Percentiles rank a stretch among this genome's conserved stretches.
Conservation (phyloP, 2,888 invertebrate genomes). For the Heliconius cydno region DNA sequence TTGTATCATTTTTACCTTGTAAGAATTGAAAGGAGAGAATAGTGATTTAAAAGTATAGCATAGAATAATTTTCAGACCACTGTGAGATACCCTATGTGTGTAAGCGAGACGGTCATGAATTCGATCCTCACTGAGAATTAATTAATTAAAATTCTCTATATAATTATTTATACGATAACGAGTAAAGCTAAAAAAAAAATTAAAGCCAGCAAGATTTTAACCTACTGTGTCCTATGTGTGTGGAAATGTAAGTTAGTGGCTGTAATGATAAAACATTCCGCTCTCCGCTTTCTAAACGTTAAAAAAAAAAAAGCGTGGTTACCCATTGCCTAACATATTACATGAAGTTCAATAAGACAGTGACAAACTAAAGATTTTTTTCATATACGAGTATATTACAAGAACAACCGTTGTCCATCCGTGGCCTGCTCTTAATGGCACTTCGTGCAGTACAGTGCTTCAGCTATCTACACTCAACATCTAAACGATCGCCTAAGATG, state of each 20-base stretch:
- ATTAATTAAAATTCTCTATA: too few species aligned
- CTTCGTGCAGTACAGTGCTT: neutral
- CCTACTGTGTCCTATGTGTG: too few species aligned
- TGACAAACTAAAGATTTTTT: neutral
- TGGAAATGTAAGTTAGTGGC: neutral
- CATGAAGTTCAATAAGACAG: neutral
- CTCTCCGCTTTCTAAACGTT: too few species aligned
- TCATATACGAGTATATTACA: neutral
- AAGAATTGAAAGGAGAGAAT: neutral
- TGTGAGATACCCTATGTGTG: too few species aligned
- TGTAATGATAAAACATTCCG: too few species aligned
- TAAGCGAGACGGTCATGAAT: too few species aligned
- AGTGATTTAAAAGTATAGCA: neutral
- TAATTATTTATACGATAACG: neutral
- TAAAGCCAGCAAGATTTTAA: too few species aligned
- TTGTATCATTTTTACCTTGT: neutral
- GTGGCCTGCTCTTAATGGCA: conserved; percentile 6
- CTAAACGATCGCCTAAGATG: neutral
- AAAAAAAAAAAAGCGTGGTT: neutral
- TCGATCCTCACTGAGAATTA: too few species aligned
- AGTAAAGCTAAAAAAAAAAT: too few species aligned
- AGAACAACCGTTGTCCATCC: neutral
- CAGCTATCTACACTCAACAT: conserved; percentile 2
- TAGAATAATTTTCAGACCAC: neutral
- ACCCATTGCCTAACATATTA: neutral